Base-by-base conservation (phyloP, 2,888 invertebrate genomes). In the Tachina lurida region DNA sequence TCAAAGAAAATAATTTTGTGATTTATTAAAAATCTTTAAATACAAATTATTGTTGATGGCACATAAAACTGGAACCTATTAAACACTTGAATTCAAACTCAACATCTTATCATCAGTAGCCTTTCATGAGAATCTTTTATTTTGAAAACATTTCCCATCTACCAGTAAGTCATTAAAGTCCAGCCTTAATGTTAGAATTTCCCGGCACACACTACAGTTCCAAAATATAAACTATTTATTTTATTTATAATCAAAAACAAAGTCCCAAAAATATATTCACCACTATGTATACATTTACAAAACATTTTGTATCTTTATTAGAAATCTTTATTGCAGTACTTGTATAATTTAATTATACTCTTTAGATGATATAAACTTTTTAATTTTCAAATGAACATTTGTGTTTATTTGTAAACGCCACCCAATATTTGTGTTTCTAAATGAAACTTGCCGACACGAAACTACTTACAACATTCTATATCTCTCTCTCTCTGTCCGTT, bases 251-350 rank as follows among this genome's bases (percentile, higher is more conserved):
- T 47, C 8, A 1, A 12, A 60, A 19, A 52, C 15, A 41, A 56
- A n/a, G 12, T 47, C 10, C 5, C 22, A 75, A n/a, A 73, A 58
- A 65, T 3, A 15, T 31, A 81, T 49, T 63, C 79, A 65, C 56
- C 63, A 31, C 31, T 31, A 31, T 31, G 4, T 31, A 4, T 31
- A 31, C 31, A 31, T 31, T 31, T 7, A 31, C 47, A 15, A 58
- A 80, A 67, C 3, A 52, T 67, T 67, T 49, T 22, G 43, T 81
- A 81, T 81, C 80, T 81, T 81, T 81, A 81, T 81, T 74, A 60
- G 60, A 74, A 74, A 74, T 81, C 74, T 81, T 81, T 74, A 74
- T 81, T 81, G 43, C 31, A 58, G 56, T 52, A 74, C 80, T 73
- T 74, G 65, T 73, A 12, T 80, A 74, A 81, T 74, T 81, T 81